A percentile compares a stretch with the other conserved stretches of the same genome.
Conservation (phyloP, 2,888 invertebrate genomes). For the Iselma pallidipennis region DNA sequence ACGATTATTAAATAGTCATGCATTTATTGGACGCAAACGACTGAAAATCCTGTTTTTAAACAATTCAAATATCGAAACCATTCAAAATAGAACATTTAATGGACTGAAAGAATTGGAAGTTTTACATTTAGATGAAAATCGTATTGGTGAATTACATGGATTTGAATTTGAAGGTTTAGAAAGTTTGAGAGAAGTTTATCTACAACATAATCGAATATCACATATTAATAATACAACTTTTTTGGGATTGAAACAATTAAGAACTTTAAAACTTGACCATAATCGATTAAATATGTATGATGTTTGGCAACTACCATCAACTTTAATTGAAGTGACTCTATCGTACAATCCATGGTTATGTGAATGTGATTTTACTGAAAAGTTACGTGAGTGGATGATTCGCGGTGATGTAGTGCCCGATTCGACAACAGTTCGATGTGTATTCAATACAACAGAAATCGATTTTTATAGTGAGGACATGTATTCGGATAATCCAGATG, state of each 20-base stretch:
- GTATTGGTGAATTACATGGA: slow-evolving; percentile 70
- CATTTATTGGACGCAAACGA: slow-evolving; percentile 83
- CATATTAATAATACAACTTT: slow-evolving; percentile 75
- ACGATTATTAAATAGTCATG: slow-evolving; percentile 75
- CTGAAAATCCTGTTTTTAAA: slow-evolving; percentile 77
- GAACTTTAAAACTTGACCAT: slow-evolving; percentile 70
- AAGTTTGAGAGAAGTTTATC: slow-evolving; percentile 70
- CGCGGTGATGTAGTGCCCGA: slow-evolving; percentile 70
- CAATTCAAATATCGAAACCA: slow-evolving; percentile 74
- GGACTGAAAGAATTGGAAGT: slow-evolving; percentile 78
- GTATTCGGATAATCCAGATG: slow-evolving; percentile 61
- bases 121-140: slow-evolving; percentile 76
- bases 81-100: slow-evolving; percentile 83
- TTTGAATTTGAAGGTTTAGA: slow-evolving; percentile 81
- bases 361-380: slow-evolving; percentile 78
- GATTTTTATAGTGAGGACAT: slow-evolving; percentile 63
- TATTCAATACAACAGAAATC: slow-evolving; percentile 66
- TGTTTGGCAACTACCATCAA: slow-evolving; percentile 72
- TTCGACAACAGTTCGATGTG: slow-evolving; percentile 67
- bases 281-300: slow-evolving; percentile 71
- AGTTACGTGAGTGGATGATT: slow-evolving; percentile 76
- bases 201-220: slow-evolving; percentile 74
- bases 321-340: slow-evolving; percentile 68
- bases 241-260: slow-evolving; percentile 65
- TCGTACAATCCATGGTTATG: slow-evolving; percentile 81